Conservation (phyloP, 1,140 invertebrate genomes). For the Drosophila subpulchrella region DNA sequence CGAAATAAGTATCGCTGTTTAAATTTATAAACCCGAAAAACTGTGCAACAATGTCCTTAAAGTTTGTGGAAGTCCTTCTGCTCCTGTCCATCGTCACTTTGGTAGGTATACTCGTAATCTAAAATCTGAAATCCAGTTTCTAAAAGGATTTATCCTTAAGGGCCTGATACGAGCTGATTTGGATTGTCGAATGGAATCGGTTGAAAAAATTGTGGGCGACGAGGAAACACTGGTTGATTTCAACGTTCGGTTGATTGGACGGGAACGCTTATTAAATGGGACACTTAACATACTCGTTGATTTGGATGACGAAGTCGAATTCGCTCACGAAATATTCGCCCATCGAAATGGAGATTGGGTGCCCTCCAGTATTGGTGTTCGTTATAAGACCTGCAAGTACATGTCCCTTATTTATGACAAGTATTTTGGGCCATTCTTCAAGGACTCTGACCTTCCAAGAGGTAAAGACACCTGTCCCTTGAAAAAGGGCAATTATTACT, state of each 20-base stretch:
- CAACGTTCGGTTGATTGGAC: constrained; percentile 1
- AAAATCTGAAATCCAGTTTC: too few species aligned
- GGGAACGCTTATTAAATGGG: neutral
- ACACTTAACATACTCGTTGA: neutral
- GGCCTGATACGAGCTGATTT: neutral
- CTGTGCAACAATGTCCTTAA: neutral
- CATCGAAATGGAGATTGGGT: neutral
- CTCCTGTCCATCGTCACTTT: neutral
- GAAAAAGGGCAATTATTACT: constrained; percentile 11
- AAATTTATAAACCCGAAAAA: neutral
- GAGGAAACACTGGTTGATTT: constrained; percentile 8
- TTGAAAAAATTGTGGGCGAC: neutral
- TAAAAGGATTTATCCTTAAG: neutral
- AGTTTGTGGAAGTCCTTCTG: neutral
- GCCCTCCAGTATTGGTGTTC: neutral
- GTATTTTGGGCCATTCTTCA: neutral
- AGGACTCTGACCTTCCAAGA: neutral
- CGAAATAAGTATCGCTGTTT: neutral
- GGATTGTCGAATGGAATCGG: neutral
- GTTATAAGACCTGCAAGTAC: neutral
- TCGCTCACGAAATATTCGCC: neutral
- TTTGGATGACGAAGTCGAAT: neutral
- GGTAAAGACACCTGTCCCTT: neutral
- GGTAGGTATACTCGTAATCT: neutral
- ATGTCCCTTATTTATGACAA: neutral